Conservation (phyloP, 53 echinoderm and acorn worm genomes). For the Echinarachnius parma region DNA sequence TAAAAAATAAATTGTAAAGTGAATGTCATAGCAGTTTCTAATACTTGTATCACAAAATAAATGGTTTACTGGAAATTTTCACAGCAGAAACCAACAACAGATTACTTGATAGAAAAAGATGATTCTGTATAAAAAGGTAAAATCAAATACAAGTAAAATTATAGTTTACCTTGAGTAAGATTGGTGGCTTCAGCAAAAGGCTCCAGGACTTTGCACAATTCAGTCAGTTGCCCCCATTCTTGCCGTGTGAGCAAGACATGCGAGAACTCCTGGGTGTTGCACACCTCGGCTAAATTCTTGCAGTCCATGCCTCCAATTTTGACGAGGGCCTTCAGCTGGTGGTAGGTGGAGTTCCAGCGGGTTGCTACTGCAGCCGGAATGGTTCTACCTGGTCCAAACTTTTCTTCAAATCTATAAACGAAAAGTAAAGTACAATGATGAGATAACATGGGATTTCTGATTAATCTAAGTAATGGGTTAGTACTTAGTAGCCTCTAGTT, state of each 20-base stretch:
- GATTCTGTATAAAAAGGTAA: too few relatives aligned
- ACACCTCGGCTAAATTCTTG: constrained; percentile 6
- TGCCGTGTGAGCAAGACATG: constrained; percentile 1
- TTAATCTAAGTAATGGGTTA: too few relatives aligned
- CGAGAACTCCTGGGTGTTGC: constrained; percentile 20
- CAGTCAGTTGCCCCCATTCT: constrained; percentile 9
- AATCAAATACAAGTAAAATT: too few relatives aligned
- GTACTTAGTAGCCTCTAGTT: too few relatives aligned
- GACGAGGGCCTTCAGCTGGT: constrained; percentile 32
- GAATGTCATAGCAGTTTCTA: too few relatives aligned
- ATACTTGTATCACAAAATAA: too few relatives aligned
- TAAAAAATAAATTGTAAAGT: too few relatives aligned
- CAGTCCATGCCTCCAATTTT: constrained; percentile 5
- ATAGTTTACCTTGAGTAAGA: constrained; percentile 7
- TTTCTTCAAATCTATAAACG: background rate
- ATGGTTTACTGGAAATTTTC: too few relatives aligned
- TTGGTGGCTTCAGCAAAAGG: constrained; percentile 20
- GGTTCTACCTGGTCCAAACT: background rate
- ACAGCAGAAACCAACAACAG: too few relatives aligned
- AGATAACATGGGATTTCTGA: too few relatives aligned
- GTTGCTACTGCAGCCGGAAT: constrained; percentile 28
- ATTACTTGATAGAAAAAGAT: too few relatives aligned
- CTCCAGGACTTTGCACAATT: constrained; percentile 11
- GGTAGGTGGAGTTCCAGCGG: constrained; percentile 29
- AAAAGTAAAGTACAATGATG: background rate